These are phyloP conservation scores for Myotis pilosus DNA, from an alignment of 2,797 vertebrate genomes.

Conservation along the genomic window DNA sequence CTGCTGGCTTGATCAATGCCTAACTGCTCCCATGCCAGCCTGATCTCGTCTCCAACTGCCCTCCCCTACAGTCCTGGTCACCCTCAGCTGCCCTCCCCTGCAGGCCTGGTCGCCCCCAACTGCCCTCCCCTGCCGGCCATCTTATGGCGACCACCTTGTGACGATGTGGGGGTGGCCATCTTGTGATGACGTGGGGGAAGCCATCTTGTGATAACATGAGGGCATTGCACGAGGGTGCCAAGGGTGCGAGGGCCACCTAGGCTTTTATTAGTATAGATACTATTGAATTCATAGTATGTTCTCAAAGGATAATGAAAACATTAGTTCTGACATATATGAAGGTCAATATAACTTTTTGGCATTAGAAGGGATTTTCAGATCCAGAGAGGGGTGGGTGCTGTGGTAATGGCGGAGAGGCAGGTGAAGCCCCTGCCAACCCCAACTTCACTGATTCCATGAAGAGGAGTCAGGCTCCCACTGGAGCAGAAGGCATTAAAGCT, in stretches of 20 bases:
- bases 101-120: no score
- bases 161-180: no score
- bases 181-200: no score
- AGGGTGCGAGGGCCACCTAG: no score
- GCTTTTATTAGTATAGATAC: background rate
- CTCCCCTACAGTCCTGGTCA: no score
- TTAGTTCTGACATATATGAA: background rate
- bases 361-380: background rate
- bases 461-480: background rate
- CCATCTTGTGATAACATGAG: no score
- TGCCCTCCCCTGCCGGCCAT: no score
- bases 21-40: no score
- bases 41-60: no score
- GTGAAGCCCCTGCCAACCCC: background rate
- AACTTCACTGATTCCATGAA: background rate
- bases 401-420: background rate
- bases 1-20: no score
- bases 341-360: background rate
- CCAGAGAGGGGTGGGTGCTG: background rate
- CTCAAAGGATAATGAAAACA: background rate
- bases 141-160: no score
- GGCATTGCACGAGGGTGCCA: accelerated
- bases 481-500: background rate
- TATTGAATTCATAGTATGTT: background rate
- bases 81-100: no score